phyloP scores from a whole-genome alignment of 2,888 invertebrate genomes.

The Ormia ochracea region DNA sequence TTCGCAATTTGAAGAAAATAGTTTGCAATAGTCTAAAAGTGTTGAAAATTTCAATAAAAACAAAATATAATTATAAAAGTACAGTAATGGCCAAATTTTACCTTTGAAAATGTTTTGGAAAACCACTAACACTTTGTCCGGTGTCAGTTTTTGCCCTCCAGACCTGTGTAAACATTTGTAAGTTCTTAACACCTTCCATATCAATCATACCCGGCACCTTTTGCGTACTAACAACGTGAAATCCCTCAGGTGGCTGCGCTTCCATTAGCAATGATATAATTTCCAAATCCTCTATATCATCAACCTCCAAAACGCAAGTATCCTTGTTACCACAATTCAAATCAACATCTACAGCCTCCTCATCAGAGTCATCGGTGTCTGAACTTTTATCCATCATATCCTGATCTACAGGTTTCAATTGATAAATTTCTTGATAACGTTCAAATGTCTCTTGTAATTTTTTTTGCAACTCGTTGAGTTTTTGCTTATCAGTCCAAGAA shows the following conservation, averaged over 20 bases:
- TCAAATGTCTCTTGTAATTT: conserved; percentile 83
- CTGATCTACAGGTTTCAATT: conserved; percentile 78
- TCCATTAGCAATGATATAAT: conserved; percentile 86
- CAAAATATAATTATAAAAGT: background rate
- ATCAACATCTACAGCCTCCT: conserved; percentile 82
- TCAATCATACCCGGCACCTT: conserved; percentile 84
- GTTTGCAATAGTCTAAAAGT: conserved; percentile 80
- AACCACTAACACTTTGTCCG: conserved; percentile 77
- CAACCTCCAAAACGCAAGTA: conserved; percentile 88
- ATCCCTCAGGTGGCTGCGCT: conserved; percentile 84
- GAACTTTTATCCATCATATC: conserved; percentile 72
- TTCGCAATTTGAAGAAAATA: conserved; percentile 91
- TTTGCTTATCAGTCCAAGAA: conserved; percentile 81
- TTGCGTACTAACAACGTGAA: conserved; percentile 88
- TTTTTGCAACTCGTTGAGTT: conserved; percentile 83
- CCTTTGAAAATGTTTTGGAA: conserved; percentile 79
- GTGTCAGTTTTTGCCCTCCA: conserved; percentile 82
- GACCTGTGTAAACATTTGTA: conserved; percentile 92
- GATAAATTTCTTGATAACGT: conserved; percentile 84
- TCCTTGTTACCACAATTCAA: conserved; percentile 86
- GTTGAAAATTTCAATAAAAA: background rate
- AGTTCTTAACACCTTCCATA: conserved; percentile 82
- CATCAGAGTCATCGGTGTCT: conserved; percentile 83
- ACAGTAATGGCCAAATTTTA: conserved; percentile 47
- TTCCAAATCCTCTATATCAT: conserved; percentile 89